These are phyloP conservation scores for Parasteatoda lunata DNA, from an alignment of 2,888 invertebrate genomes.

Conservation along the genomic window DNA sequence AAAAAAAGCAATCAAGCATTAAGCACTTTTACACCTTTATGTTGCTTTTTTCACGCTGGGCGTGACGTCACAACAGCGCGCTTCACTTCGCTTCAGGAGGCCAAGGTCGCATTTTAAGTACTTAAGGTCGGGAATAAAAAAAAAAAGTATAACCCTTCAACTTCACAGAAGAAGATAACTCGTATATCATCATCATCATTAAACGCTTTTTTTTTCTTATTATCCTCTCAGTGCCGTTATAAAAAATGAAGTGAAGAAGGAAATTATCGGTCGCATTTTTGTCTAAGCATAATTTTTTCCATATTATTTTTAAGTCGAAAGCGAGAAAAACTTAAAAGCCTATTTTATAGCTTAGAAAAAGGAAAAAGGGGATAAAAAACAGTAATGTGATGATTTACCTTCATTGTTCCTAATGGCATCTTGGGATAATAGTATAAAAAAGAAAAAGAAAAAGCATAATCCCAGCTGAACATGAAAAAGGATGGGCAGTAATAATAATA, in stretches of 20 bases:
- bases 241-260: slow-evolving; percentile 1
- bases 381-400: slow-evolving; percentile 52
- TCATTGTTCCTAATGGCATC: slow-evolving; percentile 48
- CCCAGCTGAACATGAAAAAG: slow-evolving; percentile 51
- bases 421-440: slow-evolving; percentile 47
- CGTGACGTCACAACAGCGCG: slow-evolving; percentile 41
- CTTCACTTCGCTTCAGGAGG: slow-evolving; percentile 55
- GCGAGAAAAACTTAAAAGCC: slow-evolving; percentile 52
- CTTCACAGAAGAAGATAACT: slow-evolving; percentile 49
- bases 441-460: slow-evolving; percentile 26
- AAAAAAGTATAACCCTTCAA: slow-evolving; percentile 30
- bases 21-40: slow-evolving; percentile 40
- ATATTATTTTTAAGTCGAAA: slow-evolving; percentile 38
- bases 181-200: slow-evolving; percentile 67
- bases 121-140: slow-evolving; percentile 22
- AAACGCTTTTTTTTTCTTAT: slow-evolving; percentile 40
- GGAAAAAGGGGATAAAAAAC: background rate
- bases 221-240: background rate
- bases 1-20: slow-evolving; percentile 51
- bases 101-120: slow-evolving; percentile 45
- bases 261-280: slow-evolving; percentile 37
- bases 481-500: slow-evolving; percentile 55
- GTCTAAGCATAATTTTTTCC: slow-evolving; percentile 33
- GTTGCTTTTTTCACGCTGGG: slow-evolving; percentile 32
- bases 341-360: slow-evolving; percentile 25